Base-by-base conservation (phyloP, 1,140 invertebrate genomes). In the Daktulosphaira vitifoliae region DNA sequence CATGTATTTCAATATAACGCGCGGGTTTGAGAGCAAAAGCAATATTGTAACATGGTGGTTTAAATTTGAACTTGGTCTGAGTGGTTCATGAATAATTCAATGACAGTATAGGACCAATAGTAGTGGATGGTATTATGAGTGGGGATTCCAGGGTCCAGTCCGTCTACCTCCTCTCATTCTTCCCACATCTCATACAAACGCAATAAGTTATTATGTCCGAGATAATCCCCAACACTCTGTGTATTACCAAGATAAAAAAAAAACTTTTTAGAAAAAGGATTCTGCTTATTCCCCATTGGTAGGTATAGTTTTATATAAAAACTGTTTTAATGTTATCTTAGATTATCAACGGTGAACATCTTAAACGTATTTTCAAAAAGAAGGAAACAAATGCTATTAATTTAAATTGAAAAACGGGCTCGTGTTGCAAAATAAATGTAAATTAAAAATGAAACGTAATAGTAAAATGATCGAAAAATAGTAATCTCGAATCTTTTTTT, bases 91-190 rank as follows among this genome's bases (percentile, higher is more conserved):
- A 62, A 62, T 62, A 62, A 62, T 62, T 62, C 56, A 62, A 62
- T 62, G 56, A 62, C 56, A 62, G 42, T 48, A 62, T 48, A 62
- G 56, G 25, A 62, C 25, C 25, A 20, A 11, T 11, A 33, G n/a
- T n/a, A 33, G 42, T 25, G 56, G 56, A 38, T 29, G 56, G 23
- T 39, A 62, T 62, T 62, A 23, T 46, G 18, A 62, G 56, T 62
- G 56, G 56, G 56, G 56, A 62, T 62, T 62, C 56, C 56, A 48
- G 56, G 56, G 56, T 62, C 56, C 56, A 62, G 56, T 62, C 42
- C 46, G 56, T 62, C 42, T 62, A 62, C 56, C 42, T 48, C 42
- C 56, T 59, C 42, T 48, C 56, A 29, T 22, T 39, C 56, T 62
- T 29, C 56, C 56, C 25, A 62, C 56, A 62, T 62, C 42, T 62